Percentiles rank a stretch among this genome's conserved stretches.
Conservation (phyloP, 1,140 invertebrate genomes). For the Aphaenogaster rudis region DNA sequence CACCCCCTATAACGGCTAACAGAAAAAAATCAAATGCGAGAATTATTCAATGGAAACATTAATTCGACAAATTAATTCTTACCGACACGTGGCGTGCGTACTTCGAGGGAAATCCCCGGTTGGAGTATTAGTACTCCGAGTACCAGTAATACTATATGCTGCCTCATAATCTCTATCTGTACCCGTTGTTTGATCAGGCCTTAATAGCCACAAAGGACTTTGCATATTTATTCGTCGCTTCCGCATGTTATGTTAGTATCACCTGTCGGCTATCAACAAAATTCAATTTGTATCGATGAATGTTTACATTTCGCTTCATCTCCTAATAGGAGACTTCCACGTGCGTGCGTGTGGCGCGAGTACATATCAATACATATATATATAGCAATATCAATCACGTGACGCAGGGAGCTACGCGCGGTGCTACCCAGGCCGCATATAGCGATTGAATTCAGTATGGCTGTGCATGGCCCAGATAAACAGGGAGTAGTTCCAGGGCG, state of each 20-base stretch:
- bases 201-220: not conserved
- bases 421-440: too few relatives aligned
- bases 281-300: too few relatives aligned
- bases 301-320: too few relatives aligned
- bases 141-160: not conserved
- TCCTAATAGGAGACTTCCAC: too few relatives aligned
- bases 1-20: constrained; percentile 89
- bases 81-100: constrained; percentile 72
- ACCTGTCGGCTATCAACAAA: too few relatives aligned
- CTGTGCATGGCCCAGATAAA: constrained; percentile 43
- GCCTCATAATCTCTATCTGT: constrained; percentile 5
- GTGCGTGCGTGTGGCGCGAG: too few relatives aligned
- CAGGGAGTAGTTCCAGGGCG: constrained; percentile 9
- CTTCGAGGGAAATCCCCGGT: constrained; percentile 38
- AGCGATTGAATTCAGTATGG: constrained; percentile 42
- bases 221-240: not conserved
- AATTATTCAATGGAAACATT: not conserved
- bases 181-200: too few relatives aligned
- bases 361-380: not conserved
- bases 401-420: constrained; percentile 8
- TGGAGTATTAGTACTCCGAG: constrained; percentile 18
- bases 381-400: constrained; percentile 10
- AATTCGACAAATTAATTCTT: constrained; percentile 24
- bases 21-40: constrained; percentile 51
- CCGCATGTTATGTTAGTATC: too few relatives aligned